Base-by-base conservation (phyloP, 2,113 vertebrate genomes). In the Aspidoscelis tigris region DNA sequence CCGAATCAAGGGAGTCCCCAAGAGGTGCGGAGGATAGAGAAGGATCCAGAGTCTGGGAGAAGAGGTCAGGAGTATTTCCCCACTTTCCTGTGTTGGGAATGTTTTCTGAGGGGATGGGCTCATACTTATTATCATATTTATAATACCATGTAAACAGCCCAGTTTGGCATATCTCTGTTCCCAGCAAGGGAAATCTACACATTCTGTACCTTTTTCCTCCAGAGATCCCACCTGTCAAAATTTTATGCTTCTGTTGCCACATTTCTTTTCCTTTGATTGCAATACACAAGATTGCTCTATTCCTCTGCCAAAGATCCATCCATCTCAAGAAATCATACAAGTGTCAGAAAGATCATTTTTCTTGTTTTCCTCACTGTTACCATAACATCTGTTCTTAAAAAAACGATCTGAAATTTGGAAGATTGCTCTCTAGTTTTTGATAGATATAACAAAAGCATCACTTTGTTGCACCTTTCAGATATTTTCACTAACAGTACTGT, bases 401-500 rank as follows among this genome's bases (percentile, higher is more conserved):
- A 44, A 16, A 26, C 33, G 33, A 7, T 44, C 61, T 26, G 22
- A 66, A 44, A 66, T 64, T 39, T 6, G n/a, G 61, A 44, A 16
- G 2, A 12, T 43, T 65, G 21, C 11, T 39, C 16, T 18, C 50
- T 66, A 26, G 16, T 66, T 79, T 79, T 39, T 26, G 22, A 79
- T 22, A 41, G 10, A 12, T 41, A 78, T 66, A 44, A 20, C 50
- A n/a, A 61, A 26, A 4, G 10, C n/a, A n/a, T n/a, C 26, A 20
- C 33, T 20, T 9, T 24, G 0, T 22, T 44, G 10, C 43, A 1
- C 24, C 7, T 79, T 79, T 79, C 21, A 39, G 65, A 1, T 20
- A 41, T 80, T 64, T 81, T 26, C 66, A 41, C 65, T 76, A 76
- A 82, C 18, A 66, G 39, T 26, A 43, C 61, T 71, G 70, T 88